A percentile compares a stretch with the other conserved stretches of the same genome.
Evolutionary conservation across 2,888 invertebrate species (phyloP).

Genomic region (Watsonalla binaria): DNA sequence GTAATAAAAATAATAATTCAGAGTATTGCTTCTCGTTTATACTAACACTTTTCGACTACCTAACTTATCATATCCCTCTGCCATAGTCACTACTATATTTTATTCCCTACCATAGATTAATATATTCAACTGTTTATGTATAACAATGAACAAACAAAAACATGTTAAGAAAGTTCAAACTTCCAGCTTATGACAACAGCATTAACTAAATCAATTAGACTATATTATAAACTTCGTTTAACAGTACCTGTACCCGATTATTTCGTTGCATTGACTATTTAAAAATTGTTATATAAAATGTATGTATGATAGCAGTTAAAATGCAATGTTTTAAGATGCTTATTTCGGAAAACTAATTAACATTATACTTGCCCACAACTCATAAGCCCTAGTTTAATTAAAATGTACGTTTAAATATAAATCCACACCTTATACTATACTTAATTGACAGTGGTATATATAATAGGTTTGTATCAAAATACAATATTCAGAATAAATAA

Average conservation of each 20-base stretch:
- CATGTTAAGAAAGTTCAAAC: constrained; percentile 29
- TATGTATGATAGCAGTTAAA: constrained; percentile 23
- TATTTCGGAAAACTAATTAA: constrained; percentile 16
- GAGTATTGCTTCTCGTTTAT: constrained; percentile 78
- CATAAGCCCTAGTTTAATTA: background rate
- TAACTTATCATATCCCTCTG: constrained; percentile 73
- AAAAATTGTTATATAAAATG: constrained; percentile 17
- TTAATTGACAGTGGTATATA: constrained; percentile 47
- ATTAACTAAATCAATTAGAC: constrained; percentile 51
- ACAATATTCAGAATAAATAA: background rate
- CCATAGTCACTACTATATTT: constrained; percentile 49
- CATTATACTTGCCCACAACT: constrained; percentile 39
- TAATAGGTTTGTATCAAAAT: background rate
- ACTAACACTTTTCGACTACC: constrained; percentile 73
- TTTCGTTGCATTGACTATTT: constrained; percentile 57
- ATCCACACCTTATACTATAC: constrained; percentile 38
- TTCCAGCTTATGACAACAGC: constrained; percentile 40
- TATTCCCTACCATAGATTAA: constrained; percentile 9
- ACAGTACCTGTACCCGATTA: constrained; percentile 46
- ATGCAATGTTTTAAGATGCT: constrained; percentile 20
- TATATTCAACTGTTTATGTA: constrained; percentile 26
- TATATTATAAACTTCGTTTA: constrained; percentile 42
- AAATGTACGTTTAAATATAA: constrained; percentile 10
- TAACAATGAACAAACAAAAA: constrained; percentile 41
- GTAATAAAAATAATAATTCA: constrained; percentile 71